These are phyloP conservation scores for Hylaeus volcanicus DNA, from an alignment of 1,140 invertebrate genomes.

Conservation along the genomic window DNA sequence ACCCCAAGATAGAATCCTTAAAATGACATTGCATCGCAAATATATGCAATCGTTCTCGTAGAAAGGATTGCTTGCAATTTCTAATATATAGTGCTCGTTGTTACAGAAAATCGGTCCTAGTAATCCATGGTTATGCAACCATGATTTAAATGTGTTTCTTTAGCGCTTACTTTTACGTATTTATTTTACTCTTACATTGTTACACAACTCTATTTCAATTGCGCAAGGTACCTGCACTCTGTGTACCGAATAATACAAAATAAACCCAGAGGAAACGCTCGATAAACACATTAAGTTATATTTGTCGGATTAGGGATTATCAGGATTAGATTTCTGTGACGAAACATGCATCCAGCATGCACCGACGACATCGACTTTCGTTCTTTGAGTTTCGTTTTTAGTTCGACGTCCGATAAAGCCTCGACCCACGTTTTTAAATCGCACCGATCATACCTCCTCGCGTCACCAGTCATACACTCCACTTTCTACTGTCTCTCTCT, in stretches of 20 bases:
- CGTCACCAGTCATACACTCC: slow-evolving; percentile 13
- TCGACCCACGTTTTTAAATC: slow-evolving; percentile 57
- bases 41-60: neutral
- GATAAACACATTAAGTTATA: too few species aligned
- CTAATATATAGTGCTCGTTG: neutral
- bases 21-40: neutral
- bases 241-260: too few species aligned
- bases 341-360: slow-evolving; percentile 31
- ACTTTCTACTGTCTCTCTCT: neutral
- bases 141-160: too few species aligned
- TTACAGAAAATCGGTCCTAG: too few species aligned
- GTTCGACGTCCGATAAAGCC: slow-evolving; percentile 66
- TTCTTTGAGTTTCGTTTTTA: slow-evolving; percentile 50
- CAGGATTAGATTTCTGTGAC: neutral
- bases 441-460: slow-evolving; percentile 45
- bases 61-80: neutral
- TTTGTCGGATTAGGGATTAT: too few species aligned
- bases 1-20: neutral
- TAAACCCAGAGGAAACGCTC: too few species aligned
- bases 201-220: too few species aligned
- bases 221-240: too few species aligned
- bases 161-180: too few species aligned
- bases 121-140: too few species aligned
- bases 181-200: too few species aligned
- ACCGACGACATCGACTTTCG: slow-evolving; percentile 41